Evolutionary conservation across 2,797 vertebrate genomes (phyloP), one percentile per base, ranked within the genome.

Genomic region (Gallinago nigripennis): DNA sequence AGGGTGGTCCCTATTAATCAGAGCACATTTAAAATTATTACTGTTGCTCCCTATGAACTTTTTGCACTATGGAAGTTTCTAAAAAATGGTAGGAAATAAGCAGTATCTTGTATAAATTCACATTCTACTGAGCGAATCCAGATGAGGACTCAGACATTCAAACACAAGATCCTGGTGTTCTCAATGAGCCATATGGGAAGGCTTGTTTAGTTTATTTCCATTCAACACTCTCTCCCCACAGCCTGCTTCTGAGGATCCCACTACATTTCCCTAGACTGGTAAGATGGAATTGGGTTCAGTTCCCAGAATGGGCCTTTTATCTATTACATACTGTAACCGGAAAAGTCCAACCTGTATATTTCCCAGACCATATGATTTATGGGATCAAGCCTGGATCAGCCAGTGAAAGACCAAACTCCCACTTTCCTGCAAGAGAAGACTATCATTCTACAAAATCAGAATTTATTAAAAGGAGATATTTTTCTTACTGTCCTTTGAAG

Each of bases 1-100:
- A 83, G 88, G 96, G 97, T 97, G 97, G 96, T 97, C 96, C 91
- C 94, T 97, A 97, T 97, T 97, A 97, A 98, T 97, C 97, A 98
- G 84, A 94, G 63, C 58, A 75, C 91, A 96, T 94, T 97, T 95
- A 97, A 98, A 97, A 96, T 95, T 96, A 97, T 95, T 96, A 92
- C 94, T 95, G 73, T 72, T 97, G 95, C 89, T 95, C 90, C 86
- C 91, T 93, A 83, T 87, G 90, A 97, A 94, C 76, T 95, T 96
- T 73, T 93, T 3, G 2, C 1, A 9, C 89, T 79, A 50, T 56
- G 86, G 94, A 71, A 76, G 58, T 90, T 94, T 91, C 92, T 96
- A 78, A 90, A 94, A 93, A 82, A 91, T 9, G 19, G 66, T 79
- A 45, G n/a, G 92, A 95, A 97, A 88, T 90, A 88, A 83, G 84